Evolutionary conservation across 2,797 vertebrate species (phyloP).

Genomic region (Acanthis flammea): DNA sequence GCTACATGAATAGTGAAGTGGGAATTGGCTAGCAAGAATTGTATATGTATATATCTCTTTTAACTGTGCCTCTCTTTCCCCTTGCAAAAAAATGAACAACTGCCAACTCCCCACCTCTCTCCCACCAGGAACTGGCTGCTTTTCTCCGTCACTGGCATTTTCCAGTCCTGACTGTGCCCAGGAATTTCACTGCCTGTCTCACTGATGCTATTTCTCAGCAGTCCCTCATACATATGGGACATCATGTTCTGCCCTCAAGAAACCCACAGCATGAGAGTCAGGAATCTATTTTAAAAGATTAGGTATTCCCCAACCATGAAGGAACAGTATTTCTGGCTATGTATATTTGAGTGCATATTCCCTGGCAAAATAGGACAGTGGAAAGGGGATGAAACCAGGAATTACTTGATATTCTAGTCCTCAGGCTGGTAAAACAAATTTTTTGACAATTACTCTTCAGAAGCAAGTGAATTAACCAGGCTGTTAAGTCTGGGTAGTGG

Average conservation of each 20-base stretch:
- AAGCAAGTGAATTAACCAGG: not conserved
- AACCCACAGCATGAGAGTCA: not conserved
- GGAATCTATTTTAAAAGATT: not conserved
- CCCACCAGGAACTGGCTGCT: not conserved
- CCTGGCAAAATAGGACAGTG: not conserved
- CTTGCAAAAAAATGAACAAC: not conserved
- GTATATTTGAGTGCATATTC: not conserved
- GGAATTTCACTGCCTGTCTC: conserved; percentile 13
- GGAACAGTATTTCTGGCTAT: not conserved
- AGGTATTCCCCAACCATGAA: not conserved
- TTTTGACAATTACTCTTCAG: not conserved
- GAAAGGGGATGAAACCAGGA: not conserved
- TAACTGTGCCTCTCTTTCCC: not conserved
- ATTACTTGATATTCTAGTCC: not conserved
- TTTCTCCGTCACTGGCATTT: conserved; percentile 6
- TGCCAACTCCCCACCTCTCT: not conserved
- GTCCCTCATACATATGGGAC: not conserved
- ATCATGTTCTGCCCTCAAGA: conserved; percentile 16
- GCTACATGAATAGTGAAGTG: not conserved
- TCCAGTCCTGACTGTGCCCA: not conserved
- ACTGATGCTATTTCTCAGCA: not conserved
- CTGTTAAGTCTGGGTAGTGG: not conserved
- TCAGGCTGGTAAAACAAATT: not conserved
- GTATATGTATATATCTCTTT: not conserved
- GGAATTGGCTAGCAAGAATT: not conserved